phyloP scores from a whole-genome alignment of 2,888 invertebrate species.

The Stratiomys singularior region DNA sequence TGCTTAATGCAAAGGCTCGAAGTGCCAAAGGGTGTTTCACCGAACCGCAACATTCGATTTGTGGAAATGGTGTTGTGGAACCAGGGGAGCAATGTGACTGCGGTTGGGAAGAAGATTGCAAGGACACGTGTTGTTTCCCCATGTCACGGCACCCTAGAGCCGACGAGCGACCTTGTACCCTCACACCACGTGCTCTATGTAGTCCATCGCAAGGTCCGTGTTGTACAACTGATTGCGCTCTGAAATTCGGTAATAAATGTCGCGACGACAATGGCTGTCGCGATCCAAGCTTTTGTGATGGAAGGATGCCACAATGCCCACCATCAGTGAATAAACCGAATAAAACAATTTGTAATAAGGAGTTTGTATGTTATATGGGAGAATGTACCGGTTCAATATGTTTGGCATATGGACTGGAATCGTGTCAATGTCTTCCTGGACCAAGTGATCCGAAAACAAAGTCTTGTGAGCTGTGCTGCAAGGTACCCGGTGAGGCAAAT shows the following conservation, averaged over 20 bases:
- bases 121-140: constrained; percentile 92
- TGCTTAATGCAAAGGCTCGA: constrained; percentile 90
- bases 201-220: constrained; percentile 84
- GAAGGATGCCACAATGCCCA: constrained; percentile 89
- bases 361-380: constrained; percentile 97
- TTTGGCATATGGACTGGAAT: constrained; percentile 93
- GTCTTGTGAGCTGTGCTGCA: constrained; percentile 93
- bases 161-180: constrained; percentile 85
- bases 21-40: constrained; percentile 93
- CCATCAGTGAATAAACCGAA: constrained; percentile 91
- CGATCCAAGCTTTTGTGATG: constrained; percentile 92
- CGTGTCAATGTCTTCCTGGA: constrained; percentile 90
- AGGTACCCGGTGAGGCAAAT: constrained; percentile 82
- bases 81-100: constrained; percentile 98
- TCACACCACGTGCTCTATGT: constrained; percentile 73
- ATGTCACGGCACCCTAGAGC: constrained; percentile 82
- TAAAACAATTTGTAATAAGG: constrained; percentile 95
- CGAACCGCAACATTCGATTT: constrained; percentile 92
- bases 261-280: constrained; percentile 94
- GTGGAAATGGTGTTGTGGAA: constrained; percentile 98
- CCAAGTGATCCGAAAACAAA: constrained; percentile 83
- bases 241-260: constrained; percentile 89
- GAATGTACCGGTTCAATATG: constrained; percentile 98
- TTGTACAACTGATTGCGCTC: constrained; percentile 86
- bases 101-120: constrained; percentile 97